A percentile compares a stretch with the other conserved stretches of the same genome.
These are phyloP conservation scores for western clawed frog (Xenopus tropicalis) DNA, from an alignment of 2,113 vertebrate genomes.

Conservation along the genomic window UCB_Xtro_10.0 CM004450.2:103184501-103185000, in stretches of 20 bases:
- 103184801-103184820: too few species aligned
- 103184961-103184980: too few species aligned
- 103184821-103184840: too few species aligned
- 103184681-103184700: slow-evolving; percentile 62
- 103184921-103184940: too few species aligned
- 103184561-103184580: slow-evolving; percentile 15
- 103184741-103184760: slow-evolving; percentile 16
- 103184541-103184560: slow-evolving; percentile 50
- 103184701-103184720: slow-evolving; percentile 49
- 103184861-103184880: too few species aligned
- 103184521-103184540: slow-evolving; percentile 47
- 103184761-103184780: slow-evolving; percentile 49
- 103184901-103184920: too few species aligned
- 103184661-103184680: slow-evolving; percentile 59
- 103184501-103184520: slow-evolving; percentile 45
- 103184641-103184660: slow-evolving; percentile 62
- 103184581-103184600: slow-evolving; percentile 51
- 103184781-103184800: too few species aligned
- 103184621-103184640: slow-evolving; percentile 49
- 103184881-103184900: too few species aligned
- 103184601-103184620: slow-evolving; percentile 53
- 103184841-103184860: too few species aligned
- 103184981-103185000: too few species aligned
- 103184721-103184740: slow-evolving; percentile 48
- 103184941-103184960: too few species aligned